phyloP scores from a whole-genome alignment of 2,113 vertebrate genomes.

The Monopterus albus region DNA sequence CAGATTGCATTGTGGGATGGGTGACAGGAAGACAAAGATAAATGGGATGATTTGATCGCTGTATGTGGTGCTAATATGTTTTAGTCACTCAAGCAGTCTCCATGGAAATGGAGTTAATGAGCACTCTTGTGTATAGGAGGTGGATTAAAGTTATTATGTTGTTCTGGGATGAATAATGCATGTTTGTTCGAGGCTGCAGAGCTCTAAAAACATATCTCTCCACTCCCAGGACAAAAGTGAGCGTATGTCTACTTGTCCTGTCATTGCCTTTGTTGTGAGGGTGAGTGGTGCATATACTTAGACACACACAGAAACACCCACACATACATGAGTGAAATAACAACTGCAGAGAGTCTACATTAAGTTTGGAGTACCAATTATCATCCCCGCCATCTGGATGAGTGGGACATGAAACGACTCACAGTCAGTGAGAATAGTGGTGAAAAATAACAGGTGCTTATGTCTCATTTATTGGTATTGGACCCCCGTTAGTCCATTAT shows the following conservation, averaged over 20 bases:
- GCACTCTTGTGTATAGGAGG: constrained; percentile 50
- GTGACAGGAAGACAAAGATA: constrained; percentile 57
- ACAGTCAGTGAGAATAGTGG: constrained; percentile 11
- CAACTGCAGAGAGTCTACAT: constrained; percentile 46
- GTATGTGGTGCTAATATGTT: constrained; percentile 60
- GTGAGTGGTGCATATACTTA: background rate
- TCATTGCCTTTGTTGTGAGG: constrained; percentile 20
- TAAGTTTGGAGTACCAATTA: constrained; percentile 58
- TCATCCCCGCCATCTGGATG: constrained; percentile 46
- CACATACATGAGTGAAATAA: constrained; percentile 7
- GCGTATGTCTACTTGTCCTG: background rate
- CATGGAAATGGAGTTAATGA: constrained; percentile 61
- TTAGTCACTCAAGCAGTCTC: constrained; percentile 59
- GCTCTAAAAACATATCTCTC: constrained; percentile 30
- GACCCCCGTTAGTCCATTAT: constrained; percentile 30
- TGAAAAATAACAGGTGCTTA: constrained; percentile 35
- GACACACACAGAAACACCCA: constrained; percentile 9
- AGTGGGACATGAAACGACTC: constrained; percentile 38
- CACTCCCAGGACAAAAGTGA: constrained; percentile 1
- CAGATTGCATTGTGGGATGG: constrained; percentile 49
- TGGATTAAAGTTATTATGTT: constrained; percentile 52
- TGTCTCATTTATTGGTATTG: constrained; percentile 27
- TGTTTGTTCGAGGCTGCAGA: constrained; percentile 14
- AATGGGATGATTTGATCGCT: constrained; percentile 59
- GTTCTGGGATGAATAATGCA: constrained; percentile 31